A percentile compares a stretch with the other conserved stretches of the same genome.
Evolutionary conservation across 2,888 invertebrate species (phyloP).

Genomic region (Scaeva pyrastri): DNA sequence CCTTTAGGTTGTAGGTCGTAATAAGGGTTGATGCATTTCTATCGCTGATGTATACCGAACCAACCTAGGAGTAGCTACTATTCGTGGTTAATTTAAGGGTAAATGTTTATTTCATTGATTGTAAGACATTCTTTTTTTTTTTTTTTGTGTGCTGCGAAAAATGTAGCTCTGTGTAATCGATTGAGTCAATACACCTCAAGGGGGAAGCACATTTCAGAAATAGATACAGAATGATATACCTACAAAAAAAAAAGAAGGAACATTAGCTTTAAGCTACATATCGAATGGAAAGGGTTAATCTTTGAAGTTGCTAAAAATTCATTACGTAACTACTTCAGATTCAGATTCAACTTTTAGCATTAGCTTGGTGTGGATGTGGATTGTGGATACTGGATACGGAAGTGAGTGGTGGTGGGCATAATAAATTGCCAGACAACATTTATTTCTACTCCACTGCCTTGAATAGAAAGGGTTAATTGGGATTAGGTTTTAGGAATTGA

Average conservation of each 20-base stretch:
- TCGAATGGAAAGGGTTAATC: slow-evolving; percentile 32
- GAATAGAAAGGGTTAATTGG: slow-evolving; percentile 72
- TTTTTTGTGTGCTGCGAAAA: background rate
- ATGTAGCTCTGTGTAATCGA: slow-evolving; percentile 54
- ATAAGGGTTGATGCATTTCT: slow-evolving; percentile 39
- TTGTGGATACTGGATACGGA: background rate
- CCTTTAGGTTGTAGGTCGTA: background rate
- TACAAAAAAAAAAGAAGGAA: background rate
- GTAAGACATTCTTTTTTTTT: slow-evolving; percentile 39
- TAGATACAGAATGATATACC: background rate
- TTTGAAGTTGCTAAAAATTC: slow-evolving; percentile 73
- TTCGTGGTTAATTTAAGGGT: slow-evolving; percentile 75
- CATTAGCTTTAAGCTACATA: slow-evolving; percentile 16
- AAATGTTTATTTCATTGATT: slow-evolving; percentile 75
- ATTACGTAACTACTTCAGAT: slow-evolving; percentile 56
- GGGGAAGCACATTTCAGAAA: slow-evolving; percentile 2
- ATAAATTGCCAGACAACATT: slow-evolving; percentile 64
- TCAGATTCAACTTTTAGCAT: background rate
- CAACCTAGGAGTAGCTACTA: too few relatives aligned
- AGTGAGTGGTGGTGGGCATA: slow-evolving; percentile 40
- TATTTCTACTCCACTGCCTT: slow-evolving; percentile 49
- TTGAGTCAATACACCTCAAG: slow-evolving; percentile 57
- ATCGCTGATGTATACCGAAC: background rate
- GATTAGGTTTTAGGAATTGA: slow-evolving; percentile 61
- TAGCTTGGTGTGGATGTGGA: too few relatives aligned